Conservation (phyloP, 2,888 invertebrate species). For the Serripes groenlandicus region DNA sequence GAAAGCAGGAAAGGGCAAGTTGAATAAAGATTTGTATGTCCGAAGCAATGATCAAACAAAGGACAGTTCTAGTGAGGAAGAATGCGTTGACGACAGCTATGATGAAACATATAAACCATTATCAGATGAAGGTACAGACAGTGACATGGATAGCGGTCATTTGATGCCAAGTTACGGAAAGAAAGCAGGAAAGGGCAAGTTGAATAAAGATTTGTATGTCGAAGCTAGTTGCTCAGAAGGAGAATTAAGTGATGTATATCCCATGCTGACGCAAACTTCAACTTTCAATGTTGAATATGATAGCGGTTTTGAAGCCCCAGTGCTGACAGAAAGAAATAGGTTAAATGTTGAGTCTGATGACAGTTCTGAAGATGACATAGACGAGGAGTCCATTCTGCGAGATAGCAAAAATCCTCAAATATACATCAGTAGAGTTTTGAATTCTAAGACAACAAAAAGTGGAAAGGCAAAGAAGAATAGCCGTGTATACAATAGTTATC, state of each 20-base stretch:
- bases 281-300: neutral
- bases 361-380: neutral
- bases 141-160: too few relatives aligned
- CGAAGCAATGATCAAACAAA: too few relatives aligned
- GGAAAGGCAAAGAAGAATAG: neutral
- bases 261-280: neutral
- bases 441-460: neutral
- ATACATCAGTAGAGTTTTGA: neutral
- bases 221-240: neutral
- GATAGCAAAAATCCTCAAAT: neutral
- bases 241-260: constrained; percentile 3
- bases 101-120: too few relatives aligned
- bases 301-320: neutral
- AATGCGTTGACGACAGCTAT: too few relatives aligned
- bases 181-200: too few relatives aligned
- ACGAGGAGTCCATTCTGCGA: neutral
- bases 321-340: neutral
- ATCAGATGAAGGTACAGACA: too few relatives aligned
- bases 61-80: too few relatives aligned
- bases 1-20: too few relatives aligned
- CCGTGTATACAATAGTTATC: neutral
- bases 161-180: too few relatives aligned
- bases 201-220: too few relatives aligned
- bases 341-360: neutral
- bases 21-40: too few relatives aligned